Evolutionary conservation across 2,888 invertebrate species (phyloP), one percentile per base, ranked within the genome.

Genomic region (Allacma fusca): DNA sequence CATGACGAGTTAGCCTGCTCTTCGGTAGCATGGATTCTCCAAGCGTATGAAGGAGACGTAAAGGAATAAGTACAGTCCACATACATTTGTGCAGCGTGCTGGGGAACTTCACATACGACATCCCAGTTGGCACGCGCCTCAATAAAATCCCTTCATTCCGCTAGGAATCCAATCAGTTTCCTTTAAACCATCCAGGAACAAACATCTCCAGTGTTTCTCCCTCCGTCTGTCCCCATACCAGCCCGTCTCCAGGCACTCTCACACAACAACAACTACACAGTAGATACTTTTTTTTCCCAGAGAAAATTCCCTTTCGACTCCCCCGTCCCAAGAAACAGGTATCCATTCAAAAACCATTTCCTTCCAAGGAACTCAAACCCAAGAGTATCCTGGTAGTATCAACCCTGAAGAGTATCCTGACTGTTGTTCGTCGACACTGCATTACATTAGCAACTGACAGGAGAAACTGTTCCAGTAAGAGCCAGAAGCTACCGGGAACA

Each of bases 91-190:
- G 34, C 5, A 28, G 67, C 29, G 34, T 24, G 19, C 4, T 23
- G 67, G 34, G 24, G 28, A 67, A 29, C n/a, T 5, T 13, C 67
- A 67, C 29, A 67, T 21, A 67, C 24, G 34, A 67, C 67, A 67
- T 59, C 44, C 43, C 59, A 76, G 69, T 76, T 76, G 69, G 76
- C 69, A 76, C 69, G 76, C 76, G 76, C 69, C 67, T 69, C 29
- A 50, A 76, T 69, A 76, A 75, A 75, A 75, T 75, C 68, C 76
- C 68, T 69, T 69, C 59, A 62, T 62, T 62, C 62, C 68, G 50
- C 62, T 23, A 34, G 65, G 64, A 74, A 64, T 74, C 73, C 73
- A 74, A 74, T 74, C 73, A 74, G 73, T 74, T 74, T 74, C 73
- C 73, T 74, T 74, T 74, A 40, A 74, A 74, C 40, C 73, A 26